Conservation (phyloP, 2,888 invertebrate species). For the Monoplex corrugatus region DNA sequence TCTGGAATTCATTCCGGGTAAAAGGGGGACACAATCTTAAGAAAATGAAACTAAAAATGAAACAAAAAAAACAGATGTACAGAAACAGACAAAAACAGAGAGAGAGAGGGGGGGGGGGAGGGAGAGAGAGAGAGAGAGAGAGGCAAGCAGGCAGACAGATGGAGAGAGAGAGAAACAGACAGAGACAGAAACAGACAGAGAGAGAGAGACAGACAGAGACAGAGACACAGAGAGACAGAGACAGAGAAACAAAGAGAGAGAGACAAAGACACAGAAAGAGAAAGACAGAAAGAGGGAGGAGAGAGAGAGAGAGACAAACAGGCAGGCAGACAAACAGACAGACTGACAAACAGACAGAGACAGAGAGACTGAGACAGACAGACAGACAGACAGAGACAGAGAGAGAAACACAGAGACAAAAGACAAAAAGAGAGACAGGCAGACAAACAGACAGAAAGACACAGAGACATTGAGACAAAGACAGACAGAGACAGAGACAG, state of each 20-base stretch:
- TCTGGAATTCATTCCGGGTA: too few species aligned
- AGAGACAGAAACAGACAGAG: neutral
- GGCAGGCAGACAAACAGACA: neutral
- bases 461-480: too few species aligned
- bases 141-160: neutral
- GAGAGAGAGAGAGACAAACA: neutral
- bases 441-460: too few species aligned
- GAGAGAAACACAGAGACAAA: neutral
- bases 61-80: neutral
- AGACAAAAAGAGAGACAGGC: too few species aligned
- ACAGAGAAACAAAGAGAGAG: neutral
- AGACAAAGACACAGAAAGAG: neutral
- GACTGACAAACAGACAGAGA: neutral
- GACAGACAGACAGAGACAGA: neutral
- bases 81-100: neutral
- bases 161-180: neutral
- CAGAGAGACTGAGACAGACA: neutral
- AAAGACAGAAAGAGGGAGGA: neutral
- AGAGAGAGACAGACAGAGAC: neutral
- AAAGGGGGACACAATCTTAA: neutral
- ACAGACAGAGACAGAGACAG: too few species aligned
- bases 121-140: neutral
- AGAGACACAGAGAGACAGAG: neutral
- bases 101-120: neutral
- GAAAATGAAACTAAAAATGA: neutral